Evolutionary conservation across 1,140 invertebrate species (phyloP).

Genomic region (Drosophila obscura): DNA sequence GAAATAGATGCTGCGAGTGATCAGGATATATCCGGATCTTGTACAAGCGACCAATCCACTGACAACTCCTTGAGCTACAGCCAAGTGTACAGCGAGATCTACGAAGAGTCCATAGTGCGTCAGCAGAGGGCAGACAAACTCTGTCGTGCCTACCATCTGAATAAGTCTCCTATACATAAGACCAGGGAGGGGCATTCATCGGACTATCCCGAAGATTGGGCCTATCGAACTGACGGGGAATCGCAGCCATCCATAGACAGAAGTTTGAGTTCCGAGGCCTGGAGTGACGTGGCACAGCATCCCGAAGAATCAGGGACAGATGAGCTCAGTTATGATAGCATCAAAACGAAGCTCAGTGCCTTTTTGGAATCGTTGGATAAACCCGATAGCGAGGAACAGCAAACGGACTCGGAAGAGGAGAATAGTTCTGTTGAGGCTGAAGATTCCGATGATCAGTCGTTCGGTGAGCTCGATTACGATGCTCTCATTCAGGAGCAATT

Average conservation of each 20-base stretch:
- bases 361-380: too few relatives aligned
- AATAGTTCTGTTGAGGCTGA: background rate
- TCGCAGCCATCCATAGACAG: background rate
- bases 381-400: too few relatives aligned
- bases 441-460: background rate
- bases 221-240: background rate
- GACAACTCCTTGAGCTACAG: slow-evolving; percentile 63
- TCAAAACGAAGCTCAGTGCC: too few relatives aligned
- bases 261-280: background rate
- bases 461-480: background rate
- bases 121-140: slow-evolving; percentile 48
- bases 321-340: too few relatives aligned
- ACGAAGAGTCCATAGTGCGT: slow-evolving; percentile 53
- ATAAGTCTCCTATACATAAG: background rate
- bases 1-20: background rate
- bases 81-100: slow-evolving; percentile 66
- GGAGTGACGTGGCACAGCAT: background rate
- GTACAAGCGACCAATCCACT: slow-evolving; percentile 20
- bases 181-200: slow-evolving; percentile 3
- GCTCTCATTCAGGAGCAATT: background rate
- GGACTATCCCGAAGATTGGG: too few relatives aligned
- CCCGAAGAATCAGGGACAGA: too few relatives aligned
- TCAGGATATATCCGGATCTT: background rate
- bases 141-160: slow-evolving; percentile 24
- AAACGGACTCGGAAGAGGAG: background rate